phyloP scores from a whole-genome alignment of 2,113 vertebrate genomes.

The Laticauda laticaudata region DNA sequence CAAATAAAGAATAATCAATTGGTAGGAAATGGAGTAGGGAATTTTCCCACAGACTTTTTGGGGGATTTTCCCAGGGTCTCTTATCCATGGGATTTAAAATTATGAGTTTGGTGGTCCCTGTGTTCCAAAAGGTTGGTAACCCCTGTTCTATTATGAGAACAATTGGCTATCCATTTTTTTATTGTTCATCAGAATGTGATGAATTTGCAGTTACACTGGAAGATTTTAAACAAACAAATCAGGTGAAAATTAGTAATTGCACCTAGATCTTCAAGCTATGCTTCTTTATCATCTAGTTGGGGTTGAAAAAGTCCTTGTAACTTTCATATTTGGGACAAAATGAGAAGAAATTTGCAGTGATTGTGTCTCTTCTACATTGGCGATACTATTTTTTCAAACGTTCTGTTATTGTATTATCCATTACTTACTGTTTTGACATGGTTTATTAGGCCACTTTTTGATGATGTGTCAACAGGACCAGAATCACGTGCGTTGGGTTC shows the following conservation, averaged over 20 bases:
- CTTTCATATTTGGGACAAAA: background rate
- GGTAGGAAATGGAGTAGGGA: too few relatives aligned
- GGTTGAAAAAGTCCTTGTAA: background rate
- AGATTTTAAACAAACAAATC: background rate
- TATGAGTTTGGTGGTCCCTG: too few relatives aligned
- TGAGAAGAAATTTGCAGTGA: background rate
- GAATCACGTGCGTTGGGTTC: constrained; percentile 21
- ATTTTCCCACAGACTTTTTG: too few relatives aligned
- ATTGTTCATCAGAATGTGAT: background rate
- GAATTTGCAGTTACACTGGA: background rate
- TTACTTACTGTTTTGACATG: constrained; percentile 73
- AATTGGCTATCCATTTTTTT: background rate
- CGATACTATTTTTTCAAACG: background rate
- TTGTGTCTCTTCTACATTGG: background rate
- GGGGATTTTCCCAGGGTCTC: too few relatives aligned
- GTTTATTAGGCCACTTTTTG: constrained; percentile 61
- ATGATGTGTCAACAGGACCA: constrained; percentile 50
- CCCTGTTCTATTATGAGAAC: background rate
- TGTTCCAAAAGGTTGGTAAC: too few relatives aligned
- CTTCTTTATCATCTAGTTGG: background rate
- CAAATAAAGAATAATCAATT: too few relatives aligned
- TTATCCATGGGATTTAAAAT: too few relatives aligned
- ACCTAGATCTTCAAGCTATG: background rate
- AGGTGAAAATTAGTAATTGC: background rate
- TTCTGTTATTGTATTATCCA: background rate